Evolutionary conservation across 2,888 invertebrate species (phyloP), one percentile per base, ranked within the genome.

Genomic region (Muschampia plurimacula): DNA sequence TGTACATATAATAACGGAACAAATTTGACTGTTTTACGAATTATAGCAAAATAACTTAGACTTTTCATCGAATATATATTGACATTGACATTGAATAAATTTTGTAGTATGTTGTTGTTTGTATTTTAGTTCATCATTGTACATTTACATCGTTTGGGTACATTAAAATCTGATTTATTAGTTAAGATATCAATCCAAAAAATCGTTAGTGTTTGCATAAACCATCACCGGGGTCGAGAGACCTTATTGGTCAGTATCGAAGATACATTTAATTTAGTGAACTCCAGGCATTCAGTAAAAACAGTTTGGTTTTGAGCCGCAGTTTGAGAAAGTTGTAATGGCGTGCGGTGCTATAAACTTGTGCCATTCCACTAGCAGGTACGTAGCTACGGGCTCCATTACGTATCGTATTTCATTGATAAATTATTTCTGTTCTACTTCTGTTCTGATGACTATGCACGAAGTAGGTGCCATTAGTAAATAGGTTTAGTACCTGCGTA

Each of bases 271-370:
- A 59, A 59, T 57, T 65, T 10, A 59, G 44, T 64, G 15, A 70
- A 66, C 44, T 44, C 44, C 64, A 36, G 36, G 36, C 36, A 60
- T 60, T 71, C 28, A 22, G 65, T 71, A 71, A 66, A 68, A 66
- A 71, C 59, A 39, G n/a, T n/a, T n/a, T n/a, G n/a, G 71, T 71
- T 71, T 65, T 39, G n/a, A 60, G 65, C 39, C 49, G 65, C 59
- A 46, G 70, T 73, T 74, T 74, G 12, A 36, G 57, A 83, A 89
- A 90, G 86, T 91, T 90, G 89, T 89, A 91, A 90, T 89, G 88
- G 87, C 85, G 82, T 84, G 82, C 82, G 75, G 55, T 55, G 82
- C 80, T 63, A 63, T 69, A 65, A 71, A 71, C 65, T 65, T 65
- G 32, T 46, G 46, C 59, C 32, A 28, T 15, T 68, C 36, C 68